Evolutionary conservation across 2,888 invertebrate genomes (phyloP).

Genomic region (Ochlodes sylvanus): DNA sequence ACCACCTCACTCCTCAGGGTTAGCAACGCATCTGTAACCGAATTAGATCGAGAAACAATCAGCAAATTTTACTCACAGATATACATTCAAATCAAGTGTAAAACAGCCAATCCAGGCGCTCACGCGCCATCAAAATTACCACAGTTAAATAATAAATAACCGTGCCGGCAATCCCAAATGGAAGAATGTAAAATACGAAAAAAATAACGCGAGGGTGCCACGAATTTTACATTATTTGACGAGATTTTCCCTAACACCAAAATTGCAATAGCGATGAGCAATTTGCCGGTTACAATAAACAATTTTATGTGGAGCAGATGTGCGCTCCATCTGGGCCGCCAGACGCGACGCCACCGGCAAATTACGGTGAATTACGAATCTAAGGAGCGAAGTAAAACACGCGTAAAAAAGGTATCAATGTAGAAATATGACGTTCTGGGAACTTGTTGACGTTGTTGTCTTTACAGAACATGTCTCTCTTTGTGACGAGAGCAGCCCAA

Average conservation of each 20-base stretch:
- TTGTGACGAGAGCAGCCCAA: too few relatives aligned
- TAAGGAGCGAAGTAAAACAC: constrained; percentile 20
- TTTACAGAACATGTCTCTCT: neutral
- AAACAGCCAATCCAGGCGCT: too few relatives aligned
- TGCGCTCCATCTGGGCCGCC: constrained; percentile 25
- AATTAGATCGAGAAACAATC: too few relatives aligned
- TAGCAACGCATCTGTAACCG: too few relatives aligned
- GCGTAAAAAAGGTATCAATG: constrained; percentile 26
- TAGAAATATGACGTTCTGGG: constrained; percentile 7
- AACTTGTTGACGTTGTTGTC: constrained; percentile 1
- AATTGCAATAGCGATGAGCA: constrained; percentile 16
- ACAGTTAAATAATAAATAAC: too few relatives aligned
- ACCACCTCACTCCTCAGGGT: too few relatives aligned
- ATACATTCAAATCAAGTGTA: too few relatives aligned
- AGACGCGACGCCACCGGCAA: constrained; percentile 9
- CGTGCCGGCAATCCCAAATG: too few relatives aligned
- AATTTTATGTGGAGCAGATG: constrained; percentile 34
- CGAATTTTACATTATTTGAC: neutral
- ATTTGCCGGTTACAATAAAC: constrained; percentile 32
- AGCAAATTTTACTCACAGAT: too few relatives aligned
- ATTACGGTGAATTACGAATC: constrained; percentile 33
- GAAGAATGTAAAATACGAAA: neutral
- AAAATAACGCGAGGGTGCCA: neutral
- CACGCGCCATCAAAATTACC: too few relatives aligned
- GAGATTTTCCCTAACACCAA: neutral